Percentiles rank a stretch among this genome's conserved stretches.
These are phyloP conservation scores for Apodemus speciosus DNA, from an alignment of 2,113 vertebrate species.

Conservation along the genomic window DNA sequence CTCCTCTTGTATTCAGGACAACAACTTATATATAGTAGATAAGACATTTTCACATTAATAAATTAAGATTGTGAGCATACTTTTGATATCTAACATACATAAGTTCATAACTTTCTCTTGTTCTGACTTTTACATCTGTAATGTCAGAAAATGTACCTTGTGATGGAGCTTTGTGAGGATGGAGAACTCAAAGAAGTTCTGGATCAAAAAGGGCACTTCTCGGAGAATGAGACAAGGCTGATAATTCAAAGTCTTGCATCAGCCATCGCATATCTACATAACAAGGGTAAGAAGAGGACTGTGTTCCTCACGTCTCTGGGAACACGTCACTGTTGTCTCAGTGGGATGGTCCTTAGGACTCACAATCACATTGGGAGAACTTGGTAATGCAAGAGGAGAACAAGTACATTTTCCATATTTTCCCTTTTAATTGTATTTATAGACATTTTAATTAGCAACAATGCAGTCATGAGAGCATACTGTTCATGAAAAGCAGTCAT, in stretches of 20 bases:
- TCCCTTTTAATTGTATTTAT: constrained; percentile 12
- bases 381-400: background rate
- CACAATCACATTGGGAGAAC: constrained; percentile 6
- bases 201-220: constrained; percentile 84
- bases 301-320: background rate
- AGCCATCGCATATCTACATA: constrained; percentile 89
- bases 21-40: background rate
- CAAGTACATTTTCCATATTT: background rate
- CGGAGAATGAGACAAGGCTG: constrained; percentile 89
- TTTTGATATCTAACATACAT: background rate
- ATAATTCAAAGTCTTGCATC: constrained; percentile 89
- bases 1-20: background rate
- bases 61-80: constrained; percentile 1
- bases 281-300: constrained; percentile 83
- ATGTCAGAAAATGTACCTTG: constrained; percentile 89
- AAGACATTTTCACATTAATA: constrained; percentile 32
- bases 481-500: background rate
- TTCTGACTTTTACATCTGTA: constrained; percentile 58
- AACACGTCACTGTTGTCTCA: constrained; percentile 29
- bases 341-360: constrained; percentile 11
- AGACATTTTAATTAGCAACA: constrained; percentile 53
- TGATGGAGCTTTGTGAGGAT: constrained; percentile 90
- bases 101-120: constrained; percentile 32
- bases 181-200: constrained; percentile 90
- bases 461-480: background rate